These are phyloP conservation scores for Lasioglossum pauxillum DNA, from an alignment of 2,888 invertebrate species.

Conservation along the genomic window DNA sequence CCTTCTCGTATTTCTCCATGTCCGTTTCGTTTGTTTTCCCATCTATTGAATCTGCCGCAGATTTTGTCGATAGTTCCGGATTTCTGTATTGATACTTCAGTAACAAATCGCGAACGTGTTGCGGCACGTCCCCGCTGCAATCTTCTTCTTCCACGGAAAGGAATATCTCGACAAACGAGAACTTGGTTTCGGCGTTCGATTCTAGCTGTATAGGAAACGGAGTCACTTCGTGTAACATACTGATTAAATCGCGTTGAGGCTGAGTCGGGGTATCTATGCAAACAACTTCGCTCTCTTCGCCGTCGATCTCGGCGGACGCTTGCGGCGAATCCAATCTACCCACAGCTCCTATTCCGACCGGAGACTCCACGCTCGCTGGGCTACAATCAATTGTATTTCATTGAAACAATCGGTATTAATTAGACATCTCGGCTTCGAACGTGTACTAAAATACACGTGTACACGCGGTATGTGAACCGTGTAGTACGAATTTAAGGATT, in stretches of 20 bases:
- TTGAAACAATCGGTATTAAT: not conserved
- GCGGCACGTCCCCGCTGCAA: conserved; percentile 83
- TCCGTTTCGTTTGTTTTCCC: conserved; percentile 80
- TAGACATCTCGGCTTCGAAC: too few species aligned
- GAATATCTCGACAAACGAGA: conserved; percentile 86
- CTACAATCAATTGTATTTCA: conserved; percentile 65
- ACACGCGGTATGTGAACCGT: too few species aligned
- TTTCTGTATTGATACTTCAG: conserved; percentile 86
- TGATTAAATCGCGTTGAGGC: conserved; percentile 89
- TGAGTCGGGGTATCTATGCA: conserved; percentile 91
- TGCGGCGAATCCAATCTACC: conserved; percentile 86
- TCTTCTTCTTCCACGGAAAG: conserved; percentile 88
- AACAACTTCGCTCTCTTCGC: conserved; percentile 91
- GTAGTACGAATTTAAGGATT: too few species aligned
- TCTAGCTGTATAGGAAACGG: conserved; percentile 84
- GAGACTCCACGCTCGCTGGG: conserved; percentile 81
- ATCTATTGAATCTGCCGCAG: conserved; percentile 72
- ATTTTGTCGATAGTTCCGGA: conserved; percentile 68
- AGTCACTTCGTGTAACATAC: conserved; percentile 89
- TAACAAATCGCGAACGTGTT: conserved; percentile 88
- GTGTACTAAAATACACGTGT: too few species aligned
- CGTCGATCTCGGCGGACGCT: conserved; percentile 93
- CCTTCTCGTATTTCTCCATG: conserved; percentile 92
- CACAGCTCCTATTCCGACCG: conserved; percentile 85
- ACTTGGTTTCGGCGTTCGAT: conserved; percentile 78